Conservation (phyloP, 2,797 vertebrate species). For the Ctenosaura bakeri region DNA sequence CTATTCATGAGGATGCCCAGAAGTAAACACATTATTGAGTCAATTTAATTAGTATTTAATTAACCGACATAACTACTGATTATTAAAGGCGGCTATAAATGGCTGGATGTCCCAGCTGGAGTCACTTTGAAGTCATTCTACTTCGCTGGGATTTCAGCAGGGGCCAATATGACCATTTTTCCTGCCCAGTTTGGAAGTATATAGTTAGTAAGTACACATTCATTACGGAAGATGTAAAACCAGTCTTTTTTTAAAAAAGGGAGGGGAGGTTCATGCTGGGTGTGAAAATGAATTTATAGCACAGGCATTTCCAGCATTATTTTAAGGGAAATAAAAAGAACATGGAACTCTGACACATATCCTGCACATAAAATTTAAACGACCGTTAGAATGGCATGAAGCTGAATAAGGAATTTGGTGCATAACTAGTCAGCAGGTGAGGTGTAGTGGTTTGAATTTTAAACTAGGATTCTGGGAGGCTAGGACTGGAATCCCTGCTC, state of each 20-base stretch:
- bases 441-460: too few relatives aligned
- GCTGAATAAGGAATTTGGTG: constrained; percentile 14
- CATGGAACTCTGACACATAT: rapidly evolving
- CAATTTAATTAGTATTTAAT: constrained; percentile 55
- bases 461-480: too few relatives aligned
- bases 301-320: not conserved
- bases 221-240: constrained; percentile 43
- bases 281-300: constrained; percentile 51
- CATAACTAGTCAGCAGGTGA: not conserved
- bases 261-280: constrained; percentile 9
- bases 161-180: constrained; percentile 15
- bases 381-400: not conserved
- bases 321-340: not conserved
- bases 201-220: constrained; percentile 38
- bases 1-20: constrained; percentile 4
- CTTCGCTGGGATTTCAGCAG: constrained; percentile 15
- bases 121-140: not conserved
- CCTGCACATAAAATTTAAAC: constrained; percentile 3
- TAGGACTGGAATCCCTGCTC: too few relatives aligned
- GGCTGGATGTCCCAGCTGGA: constrained; percentile 11
- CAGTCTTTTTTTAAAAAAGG: constrained; percentile 34
- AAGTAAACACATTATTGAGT: constrained; percentile 28
- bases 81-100: constrained; percentile 46
- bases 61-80: constrained; percentile 25
- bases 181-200: constrained; percentile 29